Conservation (phyloP, 2,888 invertebrate species). For the Petrolisthes cinctipes region DNA sequence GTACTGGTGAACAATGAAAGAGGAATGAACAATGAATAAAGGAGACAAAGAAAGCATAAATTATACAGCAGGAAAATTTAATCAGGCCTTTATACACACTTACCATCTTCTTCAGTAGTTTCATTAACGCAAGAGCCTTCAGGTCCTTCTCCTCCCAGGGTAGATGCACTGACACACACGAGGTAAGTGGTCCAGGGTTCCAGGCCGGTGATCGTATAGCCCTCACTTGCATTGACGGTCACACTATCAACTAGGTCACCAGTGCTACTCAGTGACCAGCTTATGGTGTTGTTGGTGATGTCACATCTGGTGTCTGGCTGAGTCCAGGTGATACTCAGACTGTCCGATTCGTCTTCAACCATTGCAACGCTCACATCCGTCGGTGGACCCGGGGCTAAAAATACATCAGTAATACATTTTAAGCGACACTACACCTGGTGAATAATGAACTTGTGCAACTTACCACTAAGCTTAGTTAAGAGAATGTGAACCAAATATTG, state of each 20-base stretch:
- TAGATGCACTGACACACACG: not conserved
- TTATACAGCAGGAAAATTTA: too few relatives aligned
- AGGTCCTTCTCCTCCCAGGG: not conserved
- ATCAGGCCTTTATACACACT: not conserved
- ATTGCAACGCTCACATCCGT: not conserved
- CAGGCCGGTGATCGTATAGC: not conserved
- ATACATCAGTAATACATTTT: too few relatives aligned
- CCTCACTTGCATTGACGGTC: not conserved
- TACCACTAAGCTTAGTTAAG: too few relatives aligned
- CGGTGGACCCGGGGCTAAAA: not conserved
- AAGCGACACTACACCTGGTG: too few relatives aligned
- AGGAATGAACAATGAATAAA: not conserved
- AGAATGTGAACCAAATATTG: too few relatives aligned
- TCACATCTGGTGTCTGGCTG: not conserved
- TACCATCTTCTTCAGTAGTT: not conserved
- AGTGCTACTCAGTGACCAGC: not conserved
- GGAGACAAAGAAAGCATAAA: not conserved
- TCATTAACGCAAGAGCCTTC: not conserved
- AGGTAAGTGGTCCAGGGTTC: constrained; percentile 1
- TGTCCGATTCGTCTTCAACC: not conserved
- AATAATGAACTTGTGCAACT: too few relatives aligned
- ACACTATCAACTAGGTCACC: not conserved
- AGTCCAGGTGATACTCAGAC: not conserved
- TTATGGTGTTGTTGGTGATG: not conserved
- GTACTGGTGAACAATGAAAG: not conserved